Base-by-base conservation (phyloP, 2,113 vertebrate genomes). In the Baryphthengus martii region DNA sequence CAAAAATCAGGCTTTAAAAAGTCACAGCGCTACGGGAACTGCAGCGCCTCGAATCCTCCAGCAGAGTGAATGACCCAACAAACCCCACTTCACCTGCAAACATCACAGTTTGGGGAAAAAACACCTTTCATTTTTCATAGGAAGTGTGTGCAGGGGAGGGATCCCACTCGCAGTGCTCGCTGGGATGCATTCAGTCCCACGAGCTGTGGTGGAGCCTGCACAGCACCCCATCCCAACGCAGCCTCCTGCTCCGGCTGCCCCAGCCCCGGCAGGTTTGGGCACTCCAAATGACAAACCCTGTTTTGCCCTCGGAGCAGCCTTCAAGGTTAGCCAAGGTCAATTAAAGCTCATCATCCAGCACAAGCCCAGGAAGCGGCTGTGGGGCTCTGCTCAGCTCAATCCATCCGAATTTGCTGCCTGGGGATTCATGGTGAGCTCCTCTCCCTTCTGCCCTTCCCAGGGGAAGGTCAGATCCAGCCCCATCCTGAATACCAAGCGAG, bases 241-340 rank as follows among this genome's bases (percentile, higher is more conserved):
- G 26, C 62, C 89, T 47, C 65, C 85, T 40, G 68, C 59, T 44
- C 75, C 1, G 5, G 52, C 65, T 56, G 59, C 42, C 68, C 74
- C 33, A 14, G 49, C 18, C 23, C 85, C 1, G 0, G 9, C 2
- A 3, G 35, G 6, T 35, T 71, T 21, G 28, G 85, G 61, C 7
- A 49, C 62, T 9, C 40, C 5, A n/a, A 65, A 40, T 35, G 62
- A 67, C 31, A 75, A 68, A 83, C n/a, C 28, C 63, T 10, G 10
- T 3, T 82, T 63, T 40, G 10, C 55, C 68, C 88, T 71, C 35
- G 1, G 23, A 89, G 93, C 81, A 68, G 50, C 62, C 52, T 3
- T 55, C 94, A 94, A 97, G 82, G 94, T 68, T 73, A 29, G 50
- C 52, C 91, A 96, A 93, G 88, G 91, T 53, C 73, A 11, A 28